Conservation (phyloP, 2,797 vertebrate genomes). For the Lutjanus argentimaculatus region DNA sequence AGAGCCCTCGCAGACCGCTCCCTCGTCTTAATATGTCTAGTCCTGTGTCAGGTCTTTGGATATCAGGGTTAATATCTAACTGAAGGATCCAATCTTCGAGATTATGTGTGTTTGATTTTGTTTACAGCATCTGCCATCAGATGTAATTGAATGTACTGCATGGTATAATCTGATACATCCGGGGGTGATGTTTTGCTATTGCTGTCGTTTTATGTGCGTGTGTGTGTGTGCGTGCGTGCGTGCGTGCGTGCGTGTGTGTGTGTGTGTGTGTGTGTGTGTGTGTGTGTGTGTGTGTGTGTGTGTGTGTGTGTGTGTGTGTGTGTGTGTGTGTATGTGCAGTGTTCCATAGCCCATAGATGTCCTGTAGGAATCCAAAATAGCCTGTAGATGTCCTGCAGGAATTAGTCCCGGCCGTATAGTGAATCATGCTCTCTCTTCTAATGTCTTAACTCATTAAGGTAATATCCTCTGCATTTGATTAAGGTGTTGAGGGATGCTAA, state of each 20-base stretch:
- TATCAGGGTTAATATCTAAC: conserved; percentile 77
- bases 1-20: conserved; percentile 44
- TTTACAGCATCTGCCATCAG: conserved; percentile 82
- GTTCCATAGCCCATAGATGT: conserved; percentile 28
- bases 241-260: too few species aligned
- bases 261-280: conserved; percentile 22
- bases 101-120: conserved; percentile 80
- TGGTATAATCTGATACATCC: conserved; percentile 81
- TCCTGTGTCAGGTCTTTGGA: conserved; percentile 77
- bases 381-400: conserved; percentile 49
- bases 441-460: conserved; percentile 36
- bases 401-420: conserved; percentile 34
- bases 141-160: conserved; percentile 83
- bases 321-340: conserved; percentile 16
- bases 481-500: conserved; percentile 1
- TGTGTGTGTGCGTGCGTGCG: too few species aligned
- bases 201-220: conserved; percentile 11
- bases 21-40: conserved; percentile 71
- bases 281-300: conserved; percentile 7
- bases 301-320: conserved; percentile 21
- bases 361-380: conserved; percentile 45
- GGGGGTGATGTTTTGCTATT: conserved; percentile 45
- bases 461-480: conserved; percentile 31
- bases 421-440: conserved; percentile 27
- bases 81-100: conserved; percentile 75